Conservation (phyloP, 1,140 invertebrate genomes). For the Drosophila bifasciata region DNA sequence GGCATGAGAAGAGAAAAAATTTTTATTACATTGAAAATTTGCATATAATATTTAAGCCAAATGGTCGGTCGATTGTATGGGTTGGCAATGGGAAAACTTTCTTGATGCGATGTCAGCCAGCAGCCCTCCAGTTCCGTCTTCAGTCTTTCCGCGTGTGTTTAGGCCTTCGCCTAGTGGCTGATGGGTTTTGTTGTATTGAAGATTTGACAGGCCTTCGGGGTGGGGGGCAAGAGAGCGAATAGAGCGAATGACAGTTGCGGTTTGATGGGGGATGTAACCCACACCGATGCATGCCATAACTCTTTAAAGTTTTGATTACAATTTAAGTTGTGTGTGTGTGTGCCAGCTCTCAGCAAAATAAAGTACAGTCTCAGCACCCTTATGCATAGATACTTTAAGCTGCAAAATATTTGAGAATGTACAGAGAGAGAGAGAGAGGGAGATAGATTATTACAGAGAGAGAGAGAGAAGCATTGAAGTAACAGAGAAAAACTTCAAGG, state of each 20-base stretch:
- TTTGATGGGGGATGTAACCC: slow-evolving; percentile 4
- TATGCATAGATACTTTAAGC: not conserved
- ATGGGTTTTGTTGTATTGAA: slow-evolving; percentile 34
- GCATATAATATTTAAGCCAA: slow-evolving; percentile 83
- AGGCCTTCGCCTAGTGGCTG: not conserved
- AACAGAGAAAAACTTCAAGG: slow-evolving; percentile 51
- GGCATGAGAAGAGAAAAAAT: slow-evolving; percentile 59
- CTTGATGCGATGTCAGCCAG: slow-evolving; percentile 1
- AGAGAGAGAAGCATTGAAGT: too few relatives aligned
- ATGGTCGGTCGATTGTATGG: slow-evolving; percentile 64
- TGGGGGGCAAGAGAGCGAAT: not conserved
- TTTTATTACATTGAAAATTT: slow-evolving; percentile 83
- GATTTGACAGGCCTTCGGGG: slow-evolving; percentile 29
- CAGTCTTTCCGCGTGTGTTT: not conserved
- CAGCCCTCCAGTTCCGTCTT: not conserved
- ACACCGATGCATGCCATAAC: slow-evolving; percentile 1
- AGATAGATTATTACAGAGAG: not conserved
- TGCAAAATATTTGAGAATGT: not conserved
- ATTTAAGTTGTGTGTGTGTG: too few relatives aligned
- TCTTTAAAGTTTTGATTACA: not conserved
- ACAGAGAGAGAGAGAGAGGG: too few relatives aligned
- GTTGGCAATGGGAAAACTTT: slow-evolving; percentile 19
- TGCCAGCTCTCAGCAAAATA: too few relatives aligned
- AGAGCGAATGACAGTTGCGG: not conserved
- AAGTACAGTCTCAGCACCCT: not conserved